Percentiles rank a stretch among this genome's conserved stretches.
Evolutionary conservation across 2,888 invertebrate genomes (phyloP).

Genomic region (Macaria notata): DNA sequence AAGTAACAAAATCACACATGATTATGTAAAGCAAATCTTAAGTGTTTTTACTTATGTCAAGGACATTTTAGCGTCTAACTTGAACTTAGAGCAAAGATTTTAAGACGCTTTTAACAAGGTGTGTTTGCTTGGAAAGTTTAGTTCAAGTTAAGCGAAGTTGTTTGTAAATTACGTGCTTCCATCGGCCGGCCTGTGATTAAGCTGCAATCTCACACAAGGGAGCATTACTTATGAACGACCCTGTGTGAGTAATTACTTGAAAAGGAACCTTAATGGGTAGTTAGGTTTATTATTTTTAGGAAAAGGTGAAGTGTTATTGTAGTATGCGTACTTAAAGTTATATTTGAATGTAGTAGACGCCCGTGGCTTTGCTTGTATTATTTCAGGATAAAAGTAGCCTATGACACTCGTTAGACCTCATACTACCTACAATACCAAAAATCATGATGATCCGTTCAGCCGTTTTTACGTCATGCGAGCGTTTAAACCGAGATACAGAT

Average conservation of each 20-base stretch:
- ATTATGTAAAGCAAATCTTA: no score
- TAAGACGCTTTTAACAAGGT: slow-evolving; percentile 35
- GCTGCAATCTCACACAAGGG: slow-evolving; percentile 26
- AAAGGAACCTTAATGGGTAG: slow-evolving; percentile 5
- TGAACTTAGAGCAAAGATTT: slow-evolving; percentile 12
- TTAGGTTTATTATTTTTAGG: not conserved
- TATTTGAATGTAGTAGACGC: no score
- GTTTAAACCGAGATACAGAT: no score
- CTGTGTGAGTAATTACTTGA: slow-evolving; percentile 20
- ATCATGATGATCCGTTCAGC: no score
- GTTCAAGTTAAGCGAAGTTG: slow-evolving; percentile 33
- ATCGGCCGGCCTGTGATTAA: slow-evolving; percentile 33
- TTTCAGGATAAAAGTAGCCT: no score
- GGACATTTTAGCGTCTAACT: not conserved
- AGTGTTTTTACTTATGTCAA: not conserved
- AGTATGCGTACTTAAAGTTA: no score
- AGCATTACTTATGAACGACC: slow-evolving; percentile 20
- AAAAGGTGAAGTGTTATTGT: no score
- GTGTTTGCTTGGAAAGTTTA: slow-evolving; percentile 33
- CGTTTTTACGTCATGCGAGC: no score
- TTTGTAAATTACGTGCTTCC: slow-evolving; percentile 35
- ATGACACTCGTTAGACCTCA: no score
- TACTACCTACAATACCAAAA: no score
- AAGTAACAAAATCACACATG: no score
- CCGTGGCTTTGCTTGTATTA: no score